phyloP scores from a whole-genome alignment of 2,888 invertebrate genomes.

The Rhyacophila evoluta region DNA sequence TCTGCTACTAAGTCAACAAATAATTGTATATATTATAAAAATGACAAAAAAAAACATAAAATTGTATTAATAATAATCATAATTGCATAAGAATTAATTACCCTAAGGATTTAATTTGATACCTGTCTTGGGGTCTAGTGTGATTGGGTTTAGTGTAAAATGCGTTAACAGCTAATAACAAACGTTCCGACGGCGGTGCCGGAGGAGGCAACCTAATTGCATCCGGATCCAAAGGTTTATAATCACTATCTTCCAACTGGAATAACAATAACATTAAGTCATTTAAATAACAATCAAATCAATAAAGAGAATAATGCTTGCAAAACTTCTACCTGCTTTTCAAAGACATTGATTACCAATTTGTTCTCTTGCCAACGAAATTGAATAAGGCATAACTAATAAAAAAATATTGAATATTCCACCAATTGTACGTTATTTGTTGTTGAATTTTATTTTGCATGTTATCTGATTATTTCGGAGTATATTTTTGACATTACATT shows the following conservation, averaged over 20 bases:
- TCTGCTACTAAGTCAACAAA: background rate
- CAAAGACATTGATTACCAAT: too few relatives aligned
- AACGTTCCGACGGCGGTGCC: conserved; percentile 92
- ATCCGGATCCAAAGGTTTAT: conserved; percentile 90
- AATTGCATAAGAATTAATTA: conserved; percentile 11
- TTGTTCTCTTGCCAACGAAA: too few relatives aligned
- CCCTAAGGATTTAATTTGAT: conserved; percentile 21
- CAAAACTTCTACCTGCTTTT: too few relatives aligned
- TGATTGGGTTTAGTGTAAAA: conserved; percentile 96
- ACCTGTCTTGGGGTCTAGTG: conserved; percentile 93
- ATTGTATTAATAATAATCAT: background rate
- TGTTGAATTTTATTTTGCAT: too few relatives aligned
- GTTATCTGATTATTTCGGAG: too few relatives aligned
- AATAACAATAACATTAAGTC: conserved; percentile 47
- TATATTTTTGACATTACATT: too few relatives aligned
- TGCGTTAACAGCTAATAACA: conserved; percentile 94
- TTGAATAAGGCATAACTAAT: too few relatives aligned
- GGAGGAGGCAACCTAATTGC: conserved; percentile 94
- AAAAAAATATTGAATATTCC: too few relatives aligned
- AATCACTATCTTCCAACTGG: conserved; percentile 89
- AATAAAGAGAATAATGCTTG: background rate
- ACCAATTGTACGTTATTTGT: too few relatives aligned
- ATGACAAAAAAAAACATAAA: conserved; percentile 23
- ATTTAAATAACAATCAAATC: background rate
- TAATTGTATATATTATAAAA: conserved; percentile 13